A percentile compares a stretch with the other conserved stretches of the same genome.
Evolutionary conservation across 2,888 invertebrate genomes (phyloP).

Genomic region (Chouioia cunea): DNA sequence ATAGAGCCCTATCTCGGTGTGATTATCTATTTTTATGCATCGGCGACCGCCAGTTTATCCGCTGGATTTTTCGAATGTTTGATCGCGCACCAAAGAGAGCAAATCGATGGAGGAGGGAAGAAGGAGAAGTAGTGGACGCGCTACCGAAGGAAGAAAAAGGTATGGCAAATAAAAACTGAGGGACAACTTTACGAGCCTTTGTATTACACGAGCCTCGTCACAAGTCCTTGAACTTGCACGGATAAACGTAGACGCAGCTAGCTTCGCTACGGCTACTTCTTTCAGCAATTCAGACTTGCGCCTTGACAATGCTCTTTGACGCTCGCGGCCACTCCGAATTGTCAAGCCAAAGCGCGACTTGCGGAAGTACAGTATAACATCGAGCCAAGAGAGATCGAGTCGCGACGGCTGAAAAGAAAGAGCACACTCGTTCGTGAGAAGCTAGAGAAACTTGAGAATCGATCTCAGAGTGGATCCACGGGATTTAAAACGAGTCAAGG

Average conservation of each 20-base stretch:
- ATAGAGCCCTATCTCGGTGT: no score
- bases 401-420: conserved; percentile 11
- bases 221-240: conserved; percentile 34
- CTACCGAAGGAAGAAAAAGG: no score
- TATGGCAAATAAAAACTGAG: conserved; percentile 24
- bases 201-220: conserved; percentile 38
- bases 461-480: conserved; percentile 35
- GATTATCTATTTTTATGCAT: no score
- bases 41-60: no score
- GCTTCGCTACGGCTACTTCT: conserved; percentile 39
- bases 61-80: no score
- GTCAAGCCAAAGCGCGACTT: no score
- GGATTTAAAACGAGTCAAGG: conserved; percentile 43
- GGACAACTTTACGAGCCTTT: conserved; percentile 43
- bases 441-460: conserved; percentile 44
- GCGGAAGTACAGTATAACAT: neutral
- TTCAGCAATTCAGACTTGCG: neutral
- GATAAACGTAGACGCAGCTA: conserved; percentile 32
- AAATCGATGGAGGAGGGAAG: no score
- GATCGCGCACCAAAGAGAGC: no score
- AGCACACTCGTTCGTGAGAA: conserved; percentile 18
- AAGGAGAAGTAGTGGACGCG: no score
- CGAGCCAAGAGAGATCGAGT: conserved; percentile 1
- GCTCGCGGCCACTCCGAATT: no score
- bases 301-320: no score